A percentile compares a stretch with the other conserved stretches of the same genome.
phyloP scores from a whole-genome alignment of 2,888 invertebrate genomes.

The Diploptera punctata region DNA sequence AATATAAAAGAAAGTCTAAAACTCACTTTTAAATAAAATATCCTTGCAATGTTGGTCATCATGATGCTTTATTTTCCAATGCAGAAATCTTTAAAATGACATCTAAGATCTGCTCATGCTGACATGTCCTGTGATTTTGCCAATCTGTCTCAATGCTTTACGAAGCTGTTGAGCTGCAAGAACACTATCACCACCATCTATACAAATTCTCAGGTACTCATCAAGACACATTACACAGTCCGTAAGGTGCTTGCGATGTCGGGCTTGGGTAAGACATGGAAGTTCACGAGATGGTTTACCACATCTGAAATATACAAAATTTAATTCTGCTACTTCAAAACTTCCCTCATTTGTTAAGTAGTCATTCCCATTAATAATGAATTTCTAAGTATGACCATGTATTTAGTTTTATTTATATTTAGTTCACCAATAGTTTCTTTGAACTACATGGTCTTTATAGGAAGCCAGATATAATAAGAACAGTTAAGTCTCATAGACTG shows the following conservation, averaged over 20 bases:
- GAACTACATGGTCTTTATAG: too few relatives aligned
- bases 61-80: conserved; percentile 71
- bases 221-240: conserved; percentile 63
- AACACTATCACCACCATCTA: conserved; percentile 62
- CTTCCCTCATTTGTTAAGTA: too few relatives aligned
- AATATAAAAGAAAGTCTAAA: too few relatives aligned
- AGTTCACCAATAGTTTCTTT: too few relatives aligned
- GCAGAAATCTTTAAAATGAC: conserved; percentile 87
- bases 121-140: conserved; percentile 77
- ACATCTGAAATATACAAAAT: conserved; percentile 61
- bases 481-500: too few relatives aligned
- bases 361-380: too few relatives aligned
- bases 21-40: too few relatives aligned
- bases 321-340: too few relatives aligned
- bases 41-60: too few relatives aligned
- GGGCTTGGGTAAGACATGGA: conserved; percentile 71
- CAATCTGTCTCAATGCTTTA: conserved; percentile 69
- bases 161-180: conserved; percentile 73
- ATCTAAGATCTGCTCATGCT: conserved; percentile 79
- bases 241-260: conserved; percentile 70
- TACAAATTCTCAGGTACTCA: conserved; percentile 53
- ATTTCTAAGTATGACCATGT: too few relatives aligned
- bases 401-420: too few relatives aligned
- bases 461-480: too few relatives aligned
- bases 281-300: conserved; percentile 69